Evolutionary conservation across 2,888 invertebrate genomes (phyloP), one percentile per base, ranked within the genome.

Genomic region (Phymatocera aterrima): DNA sequence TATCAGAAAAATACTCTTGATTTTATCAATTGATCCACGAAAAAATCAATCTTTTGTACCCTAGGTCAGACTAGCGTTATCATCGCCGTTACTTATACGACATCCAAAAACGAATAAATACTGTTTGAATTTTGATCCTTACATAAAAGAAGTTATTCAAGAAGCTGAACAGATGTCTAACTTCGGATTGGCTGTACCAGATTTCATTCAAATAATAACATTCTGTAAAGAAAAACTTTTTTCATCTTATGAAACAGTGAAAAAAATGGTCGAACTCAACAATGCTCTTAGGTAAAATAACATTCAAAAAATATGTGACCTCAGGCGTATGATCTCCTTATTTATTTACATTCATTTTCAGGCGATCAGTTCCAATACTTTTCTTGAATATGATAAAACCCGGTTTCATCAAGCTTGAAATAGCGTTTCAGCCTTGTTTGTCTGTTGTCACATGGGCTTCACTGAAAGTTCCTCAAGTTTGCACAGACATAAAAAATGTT

Each of bases 121-220:
- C 81, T 91, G 93, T 1, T 92, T 96, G 0, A 95, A 97, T 89
- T 95, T 97, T 84, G 95, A 96, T 88, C 92, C 93, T 1, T 95
- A 93, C 75, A 94, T 96, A 74, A 91, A 91, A 1, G 95, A 95
- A 90, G 93, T 96, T 72, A 95, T 96, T 60, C 92, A 94, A 81
- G 97, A 97, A 91, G 93, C 96, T 0, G 96, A 97, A 87, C 95
- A 95, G 85, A 95, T 97, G 93, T 94, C 94, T 90, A 96, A 96
- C 88, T 91, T 97, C 80, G 93, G 93, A 48, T 91, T 97, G 68
- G 94, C 92, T 84, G 94, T 97, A 4, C 96, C 97, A 0, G 95
- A 96, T 86, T 92, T 94, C 48, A 96, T 96, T 3, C 94, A 95
- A 87, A 93, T 96, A 34, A 92, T 97, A 5, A 93, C 95, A 0